Evolutionary conservation across 2,113 vertebrate genomes (phyloP), one percentile per base, ranked within the genome.

Genomic region (Carassius gibelio): DNA sequence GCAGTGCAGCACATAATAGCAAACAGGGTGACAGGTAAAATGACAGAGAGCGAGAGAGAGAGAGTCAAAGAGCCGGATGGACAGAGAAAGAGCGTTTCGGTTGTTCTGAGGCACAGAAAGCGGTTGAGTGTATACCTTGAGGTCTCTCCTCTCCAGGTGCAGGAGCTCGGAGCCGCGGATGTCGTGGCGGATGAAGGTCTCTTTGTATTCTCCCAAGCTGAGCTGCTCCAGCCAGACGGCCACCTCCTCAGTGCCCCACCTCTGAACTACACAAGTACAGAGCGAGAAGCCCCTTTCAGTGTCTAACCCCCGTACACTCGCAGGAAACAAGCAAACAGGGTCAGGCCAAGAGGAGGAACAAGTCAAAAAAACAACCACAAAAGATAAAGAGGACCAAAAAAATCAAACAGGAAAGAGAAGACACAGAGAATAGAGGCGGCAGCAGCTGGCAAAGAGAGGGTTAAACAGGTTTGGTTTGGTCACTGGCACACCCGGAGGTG

Each of bases 161-260:
- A 99, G 97, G 93, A 99, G 97, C 95, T 99, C 98, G 88, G 97
- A 96, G 94, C 98, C 98, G 92, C 97, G 96, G 96, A 99, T 98
- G 96, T 99, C 98, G 94, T 99, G 98, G 86, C 97, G 96, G 93
- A 94, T 96, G 97, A 99, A 99, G 95, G 94, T 97, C 94, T 99
- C 98, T 95, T 95, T 97, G 97, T 99, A 99, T 94, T 99, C 98
- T 93, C 98, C 98, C 95, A 99, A 96, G 96, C 94, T 98, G 95
- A 99, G 96, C 95, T 98, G 98, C 94, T 99, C 98, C 97, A 99
- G 94, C 98, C 98, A 99, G 95, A 96, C 90, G 94, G 96, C 97
- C 96, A 99, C 97, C 95, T 99, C 98, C 95, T 99, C 98, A 95
- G 98, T 97, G 94, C 98, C 98, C 98, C 98, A 99, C 92, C 97